A percentile compares a stretch with the other conserved stretches of the same genome.
phyloP scores from a whole-genome alignment of 92 coral and sea anemone species.

The Bergia sp. region DNA sequence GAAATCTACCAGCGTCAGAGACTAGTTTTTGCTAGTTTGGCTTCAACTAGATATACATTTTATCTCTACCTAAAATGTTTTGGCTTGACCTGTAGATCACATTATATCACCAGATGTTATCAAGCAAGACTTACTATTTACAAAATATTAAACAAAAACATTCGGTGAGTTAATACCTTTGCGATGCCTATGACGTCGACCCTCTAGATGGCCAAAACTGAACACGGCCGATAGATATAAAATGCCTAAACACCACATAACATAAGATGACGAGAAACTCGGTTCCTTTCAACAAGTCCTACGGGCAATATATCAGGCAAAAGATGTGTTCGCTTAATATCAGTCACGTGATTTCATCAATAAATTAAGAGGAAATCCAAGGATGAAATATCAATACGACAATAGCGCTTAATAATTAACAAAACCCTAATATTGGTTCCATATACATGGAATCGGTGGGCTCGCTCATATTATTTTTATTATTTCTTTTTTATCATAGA shows the following conservation, averaged over 20 bases:
- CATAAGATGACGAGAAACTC: not conserved
- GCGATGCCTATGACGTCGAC: not conserved
- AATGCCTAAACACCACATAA: conserved; percentile 31
- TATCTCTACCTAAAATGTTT: not conserved
- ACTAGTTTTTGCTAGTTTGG: no score
- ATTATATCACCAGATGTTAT: not conserved
- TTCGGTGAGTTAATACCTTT: conserved; percentile 6
- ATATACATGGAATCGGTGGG: no score
- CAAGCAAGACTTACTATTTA: conserved; percentile 1
- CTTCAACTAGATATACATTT: not conserved
- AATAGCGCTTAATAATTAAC: conserved; percentile 2
- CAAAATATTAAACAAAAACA: conserved; percentile 27
- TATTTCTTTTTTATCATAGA: no score
- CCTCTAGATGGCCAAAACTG: not conserved
- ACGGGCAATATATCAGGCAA: not conserved
- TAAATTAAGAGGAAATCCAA: not conserved
- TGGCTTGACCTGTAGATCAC: not conserved
- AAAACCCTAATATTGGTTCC: not conserved
- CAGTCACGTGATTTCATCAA: conserved; percentile 33
- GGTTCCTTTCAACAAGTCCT: not conserved
- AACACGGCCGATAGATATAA: not conserved
- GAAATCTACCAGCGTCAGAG: not conserved
- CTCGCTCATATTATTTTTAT: no score
- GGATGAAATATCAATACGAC: not conserved
- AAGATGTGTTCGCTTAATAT: not conserved